Conservation (phyloP, 1,140 invertebrate genomes). For the Bicyclus anynana region DNA sequence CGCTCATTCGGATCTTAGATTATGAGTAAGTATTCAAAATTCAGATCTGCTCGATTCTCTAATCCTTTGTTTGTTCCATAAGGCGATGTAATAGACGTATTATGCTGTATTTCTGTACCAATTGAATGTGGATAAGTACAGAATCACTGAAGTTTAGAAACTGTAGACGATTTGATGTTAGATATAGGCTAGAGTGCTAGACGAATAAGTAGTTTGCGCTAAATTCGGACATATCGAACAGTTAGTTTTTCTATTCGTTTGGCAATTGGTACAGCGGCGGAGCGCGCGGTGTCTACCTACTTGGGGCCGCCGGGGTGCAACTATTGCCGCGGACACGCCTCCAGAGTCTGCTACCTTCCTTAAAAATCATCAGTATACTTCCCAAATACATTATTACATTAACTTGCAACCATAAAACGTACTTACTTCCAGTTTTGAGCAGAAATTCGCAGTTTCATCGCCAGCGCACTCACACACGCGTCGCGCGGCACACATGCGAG, state of each 20-base stretch:
- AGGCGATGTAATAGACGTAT: too few species aligned
- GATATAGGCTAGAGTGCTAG: neutral
- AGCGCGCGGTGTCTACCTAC: conserved; percentile 43
- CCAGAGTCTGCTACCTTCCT: conserved; percentile 34
- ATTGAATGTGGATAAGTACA: too few species aligned
- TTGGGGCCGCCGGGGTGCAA: conserved; percentile 59
- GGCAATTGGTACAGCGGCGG: conserved; percentile 36
- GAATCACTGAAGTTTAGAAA: neutral
- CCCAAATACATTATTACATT: conserved; percentile 18
- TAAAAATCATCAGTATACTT: conserved; percentile 11
- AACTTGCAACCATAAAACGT: conserved; percentile 18
- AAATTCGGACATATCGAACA: conserved; percentile 20
- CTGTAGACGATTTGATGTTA: neutral
- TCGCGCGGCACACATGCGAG: conserved; percentile 11
- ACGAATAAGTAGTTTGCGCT: conserved; percentile 18
- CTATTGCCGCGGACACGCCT: conserved; percentile 48
- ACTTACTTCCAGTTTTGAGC: conserved; percentile 11
- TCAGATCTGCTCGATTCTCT: too few species aligned
- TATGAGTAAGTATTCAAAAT: too few species aligned
- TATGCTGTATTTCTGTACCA: too few species aligned
- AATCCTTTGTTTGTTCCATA: too few species aligned
- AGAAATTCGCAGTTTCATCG: conserved; percentile 17
- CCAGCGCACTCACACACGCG: conserved; percentile 18
- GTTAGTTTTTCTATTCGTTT: conserved; percentile 35
- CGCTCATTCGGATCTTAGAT: too few species aligned